Evolutionary conservation across 2,888 invertebrate species (phyloP).

Genomic region (Caenorhabditis angaria): DNA sequence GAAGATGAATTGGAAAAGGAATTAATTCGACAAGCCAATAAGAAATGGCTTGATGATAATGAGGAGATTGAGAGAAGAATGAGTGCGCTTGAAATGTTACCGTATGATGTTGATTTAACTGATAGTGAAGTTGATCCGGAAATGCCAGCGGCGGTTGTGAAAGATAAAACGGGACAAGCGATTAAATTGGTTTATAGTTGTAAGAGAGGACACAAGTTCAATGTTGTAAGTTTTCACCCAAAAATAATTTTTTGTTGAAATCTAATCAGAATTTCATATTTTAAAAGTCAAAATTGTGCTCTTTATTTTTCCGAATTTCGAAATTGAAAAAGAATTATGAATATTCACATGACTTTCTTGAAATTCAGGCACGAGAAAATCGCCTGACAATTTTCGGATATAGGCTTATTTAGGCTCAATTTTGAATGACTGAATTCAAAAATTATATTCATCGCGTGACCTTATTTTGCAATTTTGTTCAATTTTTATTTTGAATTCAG

Average conservation of each 20-base stretch:
- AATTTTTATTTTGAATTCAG: no score
- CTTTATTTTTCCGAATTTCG: no score
- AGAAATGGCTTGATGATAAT: slow-evolving; percentile 19
- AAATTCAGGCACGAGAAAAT: no score
- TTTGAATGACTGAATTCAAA: no score
- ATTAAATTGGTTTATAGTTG: slow-evolving; percentile 42
- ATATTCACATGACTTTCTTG: no score
- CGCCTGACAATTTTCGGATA: no score
- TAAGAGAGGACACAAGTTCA: slow-evolving; percentile 26
- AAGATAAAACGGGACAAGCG: slow-evolving; percentile 31
- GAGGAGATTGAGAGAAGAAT: slow-evolving; percentile 26
- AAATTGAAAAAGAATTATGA: no score
- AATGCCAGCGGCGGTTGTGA: slow-evolving; percentile 43
- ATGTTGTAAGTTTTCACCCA: slow-evolving; percentile 13
- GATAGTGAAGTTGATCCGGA: slow-evolving; percentile 47
- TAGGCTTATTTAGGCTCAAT: no score
- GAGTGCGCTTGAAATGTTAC: slow-evolving; percentile 32
- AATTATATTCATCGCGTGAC: no score
- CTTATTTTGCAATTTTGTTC: no score
- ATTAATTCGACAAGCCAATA: neutral
- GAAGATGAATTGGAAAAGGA: slow-evolving; percentile 18
- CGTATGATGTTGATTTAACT: slow-evolving; percentile 39
- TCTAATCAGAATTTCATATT: no score
- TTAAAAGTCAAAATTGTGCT: no score
- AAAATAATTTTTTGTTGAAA: neutral